These are phyloP conservation scores for Cyprinodon tularosa DNA, from an alignment of 2,113 vertebrate genomes.

Conservation along the genomic window DNA sequence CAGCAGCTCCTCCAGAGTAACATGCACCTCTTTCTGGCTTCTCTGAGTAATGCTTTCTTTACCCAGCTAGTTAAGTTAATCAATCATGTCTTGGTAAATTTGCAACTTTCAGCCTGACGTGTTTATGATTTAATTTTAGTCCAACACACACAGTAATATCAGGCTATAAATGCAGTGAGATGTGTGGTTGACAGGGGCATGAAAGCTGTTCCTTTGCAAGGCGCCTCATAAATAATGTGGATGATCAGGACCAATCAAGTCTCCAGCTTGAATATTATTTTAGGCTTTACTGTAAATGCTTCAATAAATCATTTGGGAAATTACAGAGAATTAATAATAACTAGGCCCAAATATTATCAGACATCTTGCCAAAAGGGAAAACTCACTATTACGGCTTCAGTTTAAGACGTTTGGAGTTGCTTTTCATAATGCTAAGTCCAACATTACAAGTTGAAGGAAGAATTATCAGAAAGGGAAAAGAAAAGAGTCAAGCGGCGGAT, in stretches of 20 bases:
- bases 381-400: conserved; percentile 15
- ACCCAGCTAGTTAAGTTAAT: too few relatives aligned
- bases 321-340: conserved; percentile 31
- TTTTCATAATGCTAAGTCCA: not conserved
- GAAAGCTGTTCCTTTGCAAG: not conserved
- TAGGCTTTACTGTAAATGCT: not conserved
- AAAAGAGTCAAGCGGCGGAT: conserved; percentile 8
- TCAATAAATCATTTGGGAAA: conserved; percentile 38
- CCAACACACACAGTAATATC: not conserved
- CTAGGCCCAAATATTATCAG: conserved; percentile 23
- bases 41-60: too few relatives aligned
- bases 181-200: not conserved
- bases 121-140: not conserved
- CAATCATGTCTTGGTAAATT: too few relatives aligned
- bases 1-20: too few relatives aligned
- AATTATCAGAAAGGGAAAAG: conserved; percentile 26
- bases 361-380: conserved; percentile 7
- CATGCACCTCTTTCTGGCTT: too few relatives aligned
- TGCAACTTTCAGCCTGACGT: not conserved
- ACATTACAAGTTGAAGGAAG: conserved; percentile 1
- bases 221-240: not conserved
- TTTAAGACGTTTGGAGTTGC: conserved; percentile 1
- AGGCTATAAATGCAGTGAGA: not conserved
- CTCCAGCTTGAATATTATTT: conserved; percentile 18
- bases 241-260: conserved; percentile 20